Evolutionary conservation across 2,113 vertebrate species (phyloP), one percentile per base, ranked within the genome.

Genomic region (Oriolus oriolus): DNA sequence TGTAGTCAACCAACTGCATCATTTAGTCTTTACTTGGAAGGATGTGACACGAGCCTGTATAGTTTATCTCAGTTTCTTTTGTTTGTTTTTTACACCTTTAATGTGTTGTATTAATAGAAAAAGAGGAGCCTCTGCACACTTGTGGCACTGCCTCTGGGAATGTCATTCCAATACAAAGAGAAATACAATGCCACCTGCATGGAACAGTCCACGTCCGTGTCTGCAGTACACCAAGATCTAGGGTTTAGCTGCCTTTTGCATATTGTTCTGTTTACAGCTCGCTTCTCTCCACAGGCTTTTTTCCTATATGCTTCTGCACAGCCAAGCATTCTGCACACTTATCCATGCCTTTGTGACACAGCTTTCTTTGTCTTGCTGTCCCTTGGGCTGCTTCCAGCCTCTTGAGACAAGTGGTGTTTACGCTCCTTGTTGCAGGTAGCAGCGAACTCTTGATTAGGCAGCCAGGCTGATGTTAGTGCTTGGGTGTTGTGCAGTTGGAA

Each of bases 391-490:
- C 56, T 59, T 71, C 68, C 80, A 93, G 73, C 80, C 93, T 49
- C 84, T 66, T 22, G 91, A 70, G 96, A 83, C 10, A 4, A 71
- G 84, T 60, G 47, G n/a, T 89, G 74, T 91, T 96, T 96, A 53
- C 0, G 0, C 49, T 91, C 19, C 76, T 47, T 42, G 42, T 63
- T 1, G 0, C 35, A 74, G 86, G 15, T 15, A 80, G 60, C 60
- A 81, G 59, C 23, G 66, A 90, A 42, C 80, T 63, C 77, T 22
- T 42, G 64, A 79, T 92, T 13, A 54, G 78, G 54, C 35, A 74
- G n/a, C 53, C 28, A 37, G 70, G 42, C 64, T 68, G 53, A 23
- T 54, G 53, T 56, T 92, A 15, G 65, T 68, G 78, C 74, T 54
- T 77, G 54, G 50, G 12, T 77, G 84, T 31, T 54, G 89, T 68